Evolutionary conservation across 2,888 invertebrate species (phyloP).

Genomic region (Artemia sinica): DNA sequence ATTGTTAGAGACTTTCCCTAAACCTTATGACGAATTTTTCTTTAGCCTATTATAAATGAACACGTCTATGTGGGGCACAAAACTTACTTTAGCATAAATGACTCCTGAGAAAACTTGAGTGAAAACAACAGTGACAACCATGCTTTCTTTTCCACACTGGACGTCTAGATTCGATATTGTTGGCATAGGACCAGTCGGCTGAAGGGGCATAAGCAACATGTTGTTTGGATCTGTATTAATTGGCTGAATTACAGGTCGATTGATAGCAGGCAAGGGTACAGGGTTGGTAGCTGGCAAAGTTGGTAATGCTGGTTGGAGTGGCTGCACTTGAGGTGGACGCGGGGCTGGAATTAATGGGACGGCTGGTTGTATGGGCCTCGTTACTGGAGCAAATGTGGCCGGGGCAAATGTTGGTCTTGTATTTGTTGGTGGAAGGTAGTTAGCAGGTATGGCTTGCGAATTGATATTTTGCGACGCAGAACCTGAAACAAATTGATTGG

Average conservation of each 20-base stretch:
- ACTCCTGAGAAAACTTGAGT: conserved; percentile 56
- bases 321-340: conserved; percentile 7
- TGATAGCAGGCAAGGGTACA: conserved; percentile 10
- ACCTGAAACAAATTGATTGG: not conserved
- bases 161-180: conserved; percentile 57
- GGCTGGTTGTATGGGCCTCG: not conserved
- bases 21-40: not conserved
- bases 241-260: conserved; percentile 15
- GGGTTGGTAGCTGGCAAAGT: not conserved
- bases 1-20: not conserved
- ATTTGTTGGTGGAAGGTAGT: conserved; percentile 13
- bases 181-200: conserved; percentile 41
- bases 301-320: not conserved
- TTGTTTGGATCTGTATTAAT: conserved; percentile 16
- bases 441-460: conserved; percentile 5
- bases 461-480: not conserved
- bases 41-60: not conserved
- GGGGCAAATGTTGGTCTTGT: conserved; percentile 8
- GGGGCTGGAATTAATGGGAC: not conserved
- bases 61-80: not conserved
- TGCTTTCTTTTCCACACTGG: conserved; percentile 59
- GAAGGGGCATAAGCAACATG: conserved; percentile 21
- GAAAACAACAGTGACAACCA: conserved; percentile 62
- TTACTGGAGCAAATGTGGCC: conserved; percentile 3
- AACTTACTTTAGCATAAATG: conserved; percentile 50